These are phyloP conservation scores for Polydrusus pterygomalis DNA, from an alignment of 2,888 invertebrate genomes.

Conservation along the genomic window DNA sequence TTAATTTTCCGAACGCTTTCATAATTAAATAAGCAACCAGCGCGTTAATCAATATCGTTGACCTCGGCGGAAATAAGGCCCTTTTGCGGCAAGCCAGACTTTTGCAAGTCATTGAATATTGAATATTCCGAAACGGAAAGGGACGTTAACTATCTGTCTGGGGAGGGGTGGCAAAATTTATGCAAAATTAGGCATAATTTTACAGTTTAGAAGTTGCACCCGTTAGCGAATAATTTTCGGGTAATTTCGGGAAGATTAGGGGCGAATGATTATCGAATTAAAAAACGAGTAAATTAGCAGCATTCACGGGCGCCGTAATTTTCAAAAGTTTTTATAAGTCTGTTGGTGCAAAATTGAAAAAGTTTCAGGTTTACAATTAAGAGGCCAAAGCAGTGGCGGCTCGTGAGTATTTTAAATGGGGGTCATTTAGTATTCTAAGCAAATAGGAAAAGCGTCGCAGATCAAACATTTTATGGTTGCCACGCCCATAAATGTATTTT, in stretches of 20 bases:
- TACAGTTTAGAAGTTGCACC: slow-evolving; percentile 12
- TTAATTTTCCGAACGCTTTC: background rate
- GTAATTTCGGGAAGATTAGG: background rate
- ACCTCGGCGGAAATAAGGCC: slow-evolving; percentile 9
- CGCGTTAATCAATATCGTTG: slow-evolving; percentile 6
- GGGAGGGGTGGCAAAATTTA: slow-evolving; percentile 25
- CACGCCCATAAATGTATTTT: too few species aligned
- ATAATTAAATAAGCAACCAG: background rate
- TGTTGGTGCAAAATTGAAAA: too few species aligned
- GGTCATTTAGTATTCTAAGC: too few species aligned
- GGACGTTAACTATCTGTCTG: slow-evolving; percentile 13
- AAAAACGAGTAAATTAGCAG: background rate
- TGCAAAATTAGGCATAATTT: slow-evolving; percentile 18
- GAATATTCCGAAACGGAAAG: slow-evolving; percentile 19
- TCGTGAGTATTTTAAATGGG: too few species aligned
- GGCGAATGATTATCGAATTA: background rate
- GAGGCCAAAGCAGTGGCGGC: too few species aligned
- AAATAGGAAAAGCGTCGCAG: too few species aligned
- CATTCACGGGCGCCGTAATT: too few species aligned
- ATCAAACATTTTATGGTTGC: too few species aligned
- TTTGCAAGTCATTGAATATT: slow-evolving; percentile 27
- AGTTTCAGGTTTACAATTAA: too few species aligned
- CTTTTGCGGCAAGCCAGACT: slow-evolving; percentile 16
- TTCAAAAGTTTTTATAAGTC: too few species aligned
- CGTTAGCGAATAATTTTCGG: slow-evolving; percentile 21